Evolutionary conservation across 2,888 invertebrate genomes (phyloP).

Genomic region (Latrodectus hesperus): DNA sequence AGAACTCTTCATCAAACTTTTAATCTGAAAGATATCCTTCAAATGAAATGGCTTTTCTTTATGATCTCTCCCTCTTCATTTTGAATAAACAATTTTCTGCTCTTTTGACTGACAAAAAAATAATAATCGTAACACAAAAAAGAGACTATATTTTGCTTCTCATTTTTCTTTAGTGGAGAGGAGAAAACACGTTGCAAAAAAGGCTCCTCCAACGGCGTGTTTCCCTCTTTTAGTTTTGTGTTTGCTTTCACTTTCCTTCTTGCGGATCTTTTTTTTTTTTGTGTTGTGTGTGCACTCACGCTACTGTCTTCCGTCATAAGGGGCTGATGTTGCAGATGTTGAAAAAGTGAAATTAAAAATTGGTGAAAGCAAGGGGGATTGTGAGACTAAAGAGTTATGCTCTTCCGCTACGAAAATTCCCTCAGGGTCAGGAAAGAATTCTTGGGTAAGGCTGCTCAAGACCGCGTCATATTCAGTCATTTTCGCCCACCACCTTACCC

Average conservation of each 20-base stretch:
- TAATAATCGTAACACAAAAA: background rate
- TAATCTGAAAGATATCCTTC: slow-evolving; percentile 25
- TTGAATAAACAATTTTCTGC: slow-evolving; percentile 59
- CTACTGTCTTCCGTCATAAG: slow-evolving; percentile 11
- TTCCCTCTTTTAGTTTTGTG: slow-evolving; percentile 19
- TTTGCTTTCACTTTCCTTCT: slow-evolving; percentile 51
- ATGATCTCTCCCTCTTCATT: slow-evolving; percentile 13
- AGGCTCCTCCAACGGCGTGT: background rate
- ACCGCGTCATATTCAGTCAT: slow-evolving; percentile 65
- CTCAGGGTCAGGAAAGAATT: slow-evolving; percentile 36
- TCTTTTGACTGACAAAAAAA: slow-evolving; percentile 10
- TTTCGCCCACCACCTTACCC: background rate
- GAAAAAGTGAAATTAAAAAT: slow-evolving; percentile 62
- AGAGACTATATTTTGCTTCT: background rate
- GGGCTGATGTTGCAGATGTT: slow-evolving; percentile 36
- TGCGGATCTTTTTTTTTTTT: slow-evolving; percentile 1
- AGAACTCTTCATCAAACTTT: slow-evolving; percentile 37
- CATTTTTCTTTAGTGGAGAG: background rate
- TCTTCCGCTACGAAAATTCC: slow-evolving; percentile 53
- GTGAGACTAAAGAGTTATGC: slow-evolving; percentile 37
- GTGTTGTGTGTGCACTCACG: slow-evolving; percentile 11
- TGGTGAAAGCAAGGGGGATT: background rate
- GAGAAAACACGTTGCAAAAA: slow-evolving; percentile 6
- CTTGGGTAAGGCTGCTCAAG: slow-evolving; percentile 45
- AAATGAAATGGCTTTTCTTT: background rate